Evolutionary conservation across 2,113 vertebrate species (phyloP).

Genomic region (Gopherus evgoodei): DNA sequence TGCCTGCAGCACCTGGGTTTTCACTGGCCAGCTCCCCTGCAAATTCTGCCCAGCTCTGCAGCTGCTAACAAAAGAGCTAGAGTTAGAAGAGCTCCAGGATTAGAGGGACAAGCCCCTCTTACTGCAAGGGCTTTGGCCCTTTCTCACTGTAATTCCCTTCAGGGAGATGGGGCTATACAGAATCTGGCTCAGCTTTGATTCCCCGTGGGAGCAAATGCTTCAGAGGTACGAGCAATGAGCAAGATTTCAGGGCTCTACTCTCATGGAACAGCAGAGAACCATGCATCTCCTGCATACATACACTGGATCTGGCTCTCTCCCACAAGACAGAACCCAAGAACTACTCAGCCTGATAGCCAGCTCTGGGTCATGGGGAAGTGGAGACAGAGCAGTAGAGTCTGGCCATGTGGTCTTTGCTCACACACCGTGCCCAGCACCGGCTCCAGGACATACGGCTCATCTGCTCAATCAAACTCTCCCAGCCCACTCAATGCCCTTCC

Average conservation of each 20-base stretch:
- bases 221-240: neutral
- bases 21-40: neutral
- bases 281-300: neutral
- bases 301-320: neutral
- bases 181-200: neutral
- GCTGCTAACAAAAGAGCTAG: neutral
- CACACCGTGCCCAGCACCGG: neutral
- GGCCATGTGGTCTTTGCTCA: neutral
- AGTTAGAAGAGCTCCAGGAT: neutral
- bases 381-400: neutral
- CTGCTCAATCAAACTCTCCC: neutral
- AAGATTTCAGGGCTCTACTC: neutral
- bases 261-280: too few relatives aligned
- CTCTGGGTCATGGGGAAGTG: neutral
- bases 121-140: neutral
- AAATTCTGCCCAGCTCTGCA: neutral
- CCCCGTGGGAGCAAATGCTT: neutral
- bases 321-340: neutral
- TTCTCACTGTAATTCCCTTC: neutral
- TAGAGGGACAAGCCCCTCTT: neutral
- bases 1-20: neutral
- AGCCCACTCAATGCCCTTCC: neutral
- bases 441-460: neutral
- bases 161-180: neutral
- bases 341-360: neutral